These are phyloP conservation scores for Sceloporus tristichus DNA, from an alignment of 2,113 vertebrate species.

Conservation along the genomic window DNA sequence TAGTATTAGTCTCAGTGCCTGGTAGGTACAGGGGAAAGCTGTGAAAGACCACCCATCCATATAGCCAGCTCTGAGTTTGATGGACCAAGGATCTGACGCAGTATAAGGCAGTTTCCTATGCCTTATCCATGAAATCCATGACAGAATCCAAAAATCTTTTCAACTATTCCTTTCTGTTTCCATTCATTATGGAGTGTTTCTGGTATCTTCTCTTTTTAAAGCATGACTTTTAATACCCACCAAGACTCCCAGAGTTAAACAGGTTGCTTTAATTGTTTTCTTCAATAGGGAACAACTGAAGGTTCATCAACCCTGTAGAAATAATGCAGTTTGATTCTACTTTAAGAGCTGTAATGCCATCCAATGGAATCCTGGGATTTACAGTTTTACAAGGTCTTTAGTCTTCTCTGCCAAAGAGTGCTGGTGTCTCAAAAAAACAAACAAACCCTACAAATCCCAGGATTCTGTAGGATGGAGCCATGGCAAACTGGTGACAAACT, in stretches of 20 bases:
- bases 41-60: background rate
- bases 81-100: background rate
- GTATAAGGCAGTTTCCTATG: background rate
- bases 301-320: no score
- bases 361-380: no score
- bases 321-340: no score
- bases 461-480: no score
- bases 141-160: background rate
- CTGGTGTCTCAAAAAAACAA: no score
- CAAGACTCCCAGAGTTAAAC: background rate
- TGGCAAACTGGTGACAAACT: no score
- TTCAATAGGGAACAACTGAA: no score
- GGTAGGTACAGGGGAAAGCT: background rate
- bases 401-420: no score
- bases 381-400: no score
- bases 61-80: background rate
- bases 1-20: background rate
- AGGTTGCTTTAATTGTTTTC: no score
- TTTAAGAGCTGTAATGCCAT: no score
- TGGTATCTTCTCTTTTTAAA: background rate
- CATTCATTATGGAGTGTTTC: background rate
- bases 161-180: background rate
- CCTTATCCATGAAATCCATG: background rate
- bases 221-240: background rate
- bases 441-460: no score